These are phyloP conservation scores for Acanthococcus lagerstroemiae DNA, from an alignment of 2,888 invertebrate genomes.

Conservation along the genomic window DNA sequence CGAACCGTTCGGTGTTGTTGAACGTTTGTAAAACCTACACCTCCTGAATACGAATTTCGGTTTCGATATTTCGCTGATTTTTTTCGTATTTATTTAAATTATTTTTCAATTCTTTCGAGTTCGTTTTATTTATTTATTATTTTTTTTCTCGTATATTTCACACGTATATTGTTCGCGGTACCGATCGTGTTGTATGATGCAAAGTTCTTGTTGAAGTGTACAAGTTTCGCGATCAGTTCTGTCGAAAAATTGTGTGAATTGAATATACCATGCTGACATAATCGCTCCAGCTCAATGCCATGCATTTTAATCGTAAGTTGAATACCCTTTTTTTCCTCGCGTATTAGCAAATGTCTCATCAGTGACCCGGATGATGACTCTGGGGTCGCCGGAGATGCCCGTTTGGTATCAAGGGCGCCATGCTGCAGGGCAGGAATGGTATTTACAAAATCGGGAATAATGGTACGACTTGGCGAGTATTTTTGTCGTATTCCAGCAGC, in stretches of 20 bases:
- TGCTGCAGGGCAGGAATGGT: no score
- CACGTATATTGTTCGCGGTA: not conserved
- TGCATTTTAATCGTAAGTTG: constrained; percentile 22
- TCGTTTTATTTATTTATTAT: not conserved
- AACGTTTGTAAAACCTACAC: constrained; percentile 10
- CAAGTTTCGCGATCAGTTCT: not conserved
- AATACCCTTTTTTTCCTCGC: not conserved
- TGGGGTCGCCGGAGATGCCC: no score
- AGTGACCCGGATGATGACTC: no score
- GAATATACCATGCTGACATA: not conserved
- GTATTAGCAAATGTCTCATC: no score
- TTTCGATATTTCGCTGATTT: not conserved
- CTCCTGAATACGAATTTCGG: constrained; percentile 14
- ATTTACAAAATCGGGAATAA: no score
- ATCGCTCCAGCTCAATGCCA: not conserved
- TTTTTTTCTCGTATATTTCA: not conserved
- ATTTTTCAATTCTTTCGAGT: constrained; percentile 7
- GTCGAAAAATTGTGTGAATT: constrained; percentile 19
- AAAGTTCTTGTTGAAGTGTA: no score
- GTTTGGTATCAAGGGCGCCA: no score
- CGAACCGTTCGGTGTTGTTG: constrained; percentile 17
- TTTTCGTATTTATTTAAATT: not conserved
- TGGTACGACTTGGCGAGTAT: no score
- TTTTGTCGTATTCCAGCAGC: no score
- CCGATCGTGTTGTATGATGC: not conserved